Percentiles rank a stretch among this genome's conserved stretches.
Conservation (phyloP, 2,888 invertebrate genomes). For the Teleogryllus oceanicus region DNA sequence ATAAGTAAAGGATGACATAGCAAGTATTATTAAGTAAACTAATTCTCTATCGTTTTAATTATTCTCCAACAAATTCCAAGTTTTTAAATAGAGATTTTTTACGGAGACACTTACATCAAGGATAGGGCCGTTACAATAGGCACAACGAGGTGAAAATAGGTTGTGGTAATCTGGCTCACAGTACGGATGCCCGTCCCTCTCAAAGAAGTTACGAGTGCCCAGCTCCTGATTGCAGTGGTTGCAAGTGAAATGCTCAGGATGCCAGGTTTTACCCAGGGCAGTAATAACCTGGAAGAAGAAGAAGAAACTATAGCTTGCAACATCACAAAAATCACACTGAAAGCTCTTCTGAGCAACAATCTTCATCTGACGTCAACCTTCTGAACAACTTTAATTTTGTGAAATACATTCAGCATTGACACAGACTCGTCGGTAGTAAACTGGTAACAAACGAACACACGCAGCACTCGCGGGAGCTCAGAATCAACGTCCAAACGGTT, state of each 20-base stretch:
- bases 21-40: too few relatives aligned
- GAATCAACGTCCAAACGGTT: too few relatives aligned
- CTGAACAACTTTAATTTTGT: too few relatives aligned
- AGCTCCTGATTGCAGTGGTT: constrained; percentile 94
- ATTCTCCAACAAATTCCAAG: too few relatives aligned
- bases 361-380: too few relatives aligned
- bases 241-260: constrained; percentile 98
- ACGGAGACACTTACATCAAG: constrained; percentile 74
- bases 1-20: too few relatives aligned
- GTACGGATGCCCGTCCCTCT: constrained; percentile 93
- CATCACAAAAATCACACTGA: background rate
- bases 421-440: too few relatives aligned
- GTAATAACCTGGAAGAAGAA: constrained; percentile 70
- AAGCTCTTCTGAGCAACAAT: background rate
- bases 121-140: constrained; percentile 98
- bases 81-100: too few relatives aligned
- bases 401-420: too few relatives aligned
- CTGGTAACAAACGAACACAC: too few relatives aligned
- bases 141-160: constrained; percentile 96
- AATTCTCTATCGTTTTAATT: too few relatives aligned
- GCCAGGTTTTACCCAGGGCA: constrained; percentile 97
- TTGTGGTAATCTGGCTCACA: constrained; percentile 99
- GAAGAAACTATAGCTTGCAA: constrained; percentile 22
- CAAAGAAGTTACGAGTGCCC: constrained; percentile 97
- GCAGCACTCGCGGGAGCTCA: too few relatives aligned